Evolutionary conservation across 2,888 invertebrate species (phyloP).

Genomic region (Hyles lineata): DNA sequence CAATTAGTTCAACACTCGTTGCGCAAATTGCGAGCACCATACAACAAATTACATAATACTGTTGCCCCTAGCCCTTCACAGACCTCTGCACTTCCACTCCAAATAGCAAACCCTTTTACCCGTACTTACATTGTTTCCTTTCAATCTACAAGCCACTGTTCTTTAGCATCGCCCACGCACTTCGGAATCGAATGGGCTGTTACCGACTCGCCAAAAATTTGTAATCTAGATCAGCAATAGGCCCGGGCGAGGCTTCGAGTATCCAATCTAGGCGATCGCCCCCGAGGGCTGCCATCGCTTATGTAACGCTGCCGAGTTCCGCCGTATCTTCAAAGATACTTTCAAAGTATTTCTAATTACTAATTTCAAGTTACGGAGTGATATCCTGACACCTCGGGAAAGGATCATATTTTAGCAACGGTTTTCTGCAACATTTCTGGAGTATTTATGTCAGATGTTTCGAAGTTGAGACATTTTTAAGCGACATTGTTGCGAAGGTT

Average conservation of each 20-base stretch:
- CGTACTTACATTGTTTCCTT: neutral
- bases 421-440: neutral
- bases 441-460: neutral
- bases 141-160: neutral
- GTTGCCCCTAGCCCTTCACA: neutral
- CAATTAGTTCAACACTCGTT: constrained; percentile 14
- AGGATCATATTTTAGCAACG: constrained; percentile 20
- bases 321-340: constrained; percentile 21
- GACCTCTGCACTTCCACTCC: neutral
- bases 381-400: neutral
- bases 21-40: neutral
- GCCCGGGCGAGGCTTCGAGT: constrained; percentile 21
- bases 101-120: constrained; percentile 9
- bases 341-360: constrained; percentile 22
- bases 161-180: neutral
- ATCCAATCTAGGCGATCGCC: constrained; percentile 54
- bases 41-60: constrained; percentile 3
- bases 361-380: constrained; percentile 6
- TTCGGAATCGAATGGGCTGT: constrained; percentile 15
- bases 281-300: constrained; percentile 38
- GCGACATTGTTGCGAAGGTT: neutral
- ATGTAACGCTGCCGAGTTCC: constrained; percentile 34
- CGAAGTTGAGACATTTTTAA: neutral
- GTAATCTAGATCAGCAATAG: constrained; percentile 42
- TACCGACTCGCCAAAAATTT: constrained; percentile 33